Evolutionary conservation across 2,888 invertebrate genomes (phyloP), one percentile per base, ranked within the genome.

Genomic region (Drosophila ezoana): DNA sequence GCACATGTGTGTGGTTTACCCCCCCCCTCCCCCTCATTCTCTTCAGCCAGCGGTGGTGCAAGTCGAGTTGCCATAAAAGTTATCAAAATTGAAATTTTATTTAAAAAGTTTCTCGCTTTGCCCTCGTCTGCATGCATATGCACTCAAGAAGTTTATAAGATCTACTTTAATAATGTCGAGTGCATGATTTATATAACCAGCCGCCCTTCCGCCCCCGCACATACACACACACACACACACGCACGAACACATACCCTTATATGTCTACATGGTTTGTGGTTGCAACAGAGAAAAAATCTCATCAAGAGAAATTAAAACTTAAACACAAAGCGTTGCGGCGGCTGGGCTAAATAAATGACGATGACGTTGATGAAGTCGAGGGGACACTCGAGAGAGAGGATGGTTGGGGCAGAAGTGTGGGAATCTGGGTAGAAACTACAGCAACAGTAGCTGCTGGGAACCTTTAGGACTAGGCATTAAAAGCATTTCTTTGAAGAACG

Each of bases 61-160:
- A 40, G 52, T 47, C 68, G 60, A 65, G 44, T 68, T 67, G 60
- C 71, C 74, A 70, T 81, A 58, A 85, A 77, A 80, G 72, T 90
- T 90, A 90, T 89, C 79, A 89, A 87, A 88, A 90, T 90, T 89
- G 86, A 87, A 85, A 79, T 74, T 90, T 82, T 89, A 78, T 82
- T 79, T 79, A 75, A 81, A 89, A 81, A 87, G 72, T 89, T 90
- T 89, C 73, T 73, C 71, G 67, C 71, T 63, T 61, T 70, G 67
- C 65, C 53, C 59, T 38, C 61, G 43, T 38, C 58, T 63, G 58
- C 70, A 58, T 73, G 66, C 78, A 73, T 69, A 73, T 82, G 83
- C 83, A 76, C 70, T 78, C 71, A 74, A 76, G 72, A 85, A 87
- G 73, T 86, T 89, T 76, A 72, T 85, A 85, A 85, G 89, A 87